Evolutionary conservation across 2,113 vertebrate genomes (phyloP).

Genomic region (Mustela lutreola): DNA sequence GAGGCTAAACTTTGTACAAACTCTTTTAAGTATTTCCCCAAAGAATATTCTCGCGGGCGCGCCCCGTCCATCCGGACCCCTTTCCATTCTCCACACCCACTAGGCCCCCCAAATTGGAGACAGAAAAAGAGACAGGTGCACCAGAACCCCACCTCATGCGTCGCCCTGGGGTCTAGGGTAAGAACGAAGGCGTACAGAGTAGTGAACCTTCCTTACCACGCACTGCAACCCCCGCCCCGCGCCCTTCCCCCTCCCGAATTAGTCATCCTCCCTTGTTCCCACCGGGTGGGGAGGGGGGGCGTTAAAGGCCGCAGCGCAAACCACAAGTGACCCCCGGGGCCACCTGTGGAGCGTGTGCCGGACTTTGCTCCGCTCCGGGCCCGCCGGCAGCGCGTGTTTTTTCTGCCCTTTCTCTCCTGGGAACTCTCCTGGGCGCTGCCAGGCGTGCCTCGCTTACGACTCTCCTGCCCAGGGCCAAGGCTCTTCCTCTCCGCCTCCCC

Average conservation of each 20-base stretch:
- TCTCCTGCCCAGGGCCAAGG: conserved; percentile 64
- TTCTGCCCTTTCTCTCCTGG: conserved; percentile 14
- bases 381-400: neutral
- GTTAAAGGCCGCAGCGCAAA: neutral
- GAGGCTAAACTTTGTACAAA: conserved; percentile 66
- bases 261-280: conserved; percentile 67
- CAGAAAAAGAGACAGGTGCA: conserved; percentile 66
- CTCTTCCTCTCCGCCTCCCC: conserved; percentile 58
- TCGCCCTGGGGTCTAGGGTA: neutral
- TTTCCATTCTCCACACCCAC: neutral
- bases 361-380: neutral
- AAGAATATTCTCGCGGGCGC: neutral
- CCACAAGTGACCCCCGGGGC: conserved; percentile 63
- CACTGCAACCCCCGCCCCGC: neutral
- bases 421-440: conserved; percentile 62
- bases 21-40: neutral
- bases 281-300: neutral
- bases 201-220: neutral
- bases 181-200: neutral
- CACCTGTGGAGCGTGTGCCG: conserved; percentile 74
- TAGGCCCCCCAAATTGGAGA: neutral
- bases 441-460: conserved; percentile 57
- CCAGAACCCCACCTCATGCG: neutral
- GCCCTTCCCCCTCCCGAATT: conserved; percentile 39
- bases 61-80: neutral